Base-by-base conservation (phyloP, 2,888 invertebrate genomes). In the Maniola hyperantus region DNA sequence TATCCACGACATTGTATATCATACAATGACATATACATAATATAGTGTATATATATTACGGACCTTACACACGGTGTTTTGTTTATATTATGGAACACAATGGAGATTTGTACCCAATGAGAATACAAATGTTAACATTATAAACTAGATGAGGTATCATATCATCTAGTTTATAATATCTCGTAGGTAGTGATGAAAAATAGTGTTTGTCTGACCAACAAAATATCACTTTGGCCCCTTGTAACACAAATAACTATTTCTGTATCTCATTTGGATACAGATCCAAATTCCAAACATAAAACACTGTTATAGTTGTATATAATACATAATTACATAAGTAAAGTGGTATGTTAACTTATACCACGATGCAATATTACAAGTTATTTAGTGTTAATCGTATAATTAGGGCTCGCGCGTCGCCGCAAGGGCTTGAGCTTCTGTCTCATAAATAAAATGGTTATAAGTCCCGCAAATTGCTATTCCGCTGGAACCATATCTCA, bases 351-450 rank as follows among this genome's bases (percentile, higher is more conserved):
- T 61, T 59, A 54, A 44, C 15, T 33, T 57, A 42, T 44, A 57
- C 36, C 42, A 39, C 61, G 59, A 63, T 59, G 69, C 66, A 69
- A 69, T 67, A 70, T 65, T 67, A 62, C n/a, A 55, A 36, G 58
- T 67, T 69, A 66, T 66, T 57, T 66, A 69, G 54, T 53, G 61
- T 61, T 66, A 69, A 67, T 44, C 8, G 20, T 39, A 36, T 44
- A 6, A 33, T 26, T 58, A 58, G 44, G 39, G 44, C 39, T 39
- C 11, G 36, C 57, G 57, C 26, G 10, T 20, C 42, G 26, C 13
- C 6, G 2, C 34, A 46, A 18, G 42, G 10, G 42, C 53, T 54
- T 62, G 5, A 8, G 36, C 15, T 36, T 18, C 15, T 10, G 10
- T 39, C 15, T 18, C 55, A 15, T 4, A 18, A 5, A 51, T 51